Percentiles rank a stretch among this genome's conserved stretches.
Evolutionary conservation across 2,888 invertebrate genomes (phyloP).

Genomic region (Dryobota labecula): DNA sequence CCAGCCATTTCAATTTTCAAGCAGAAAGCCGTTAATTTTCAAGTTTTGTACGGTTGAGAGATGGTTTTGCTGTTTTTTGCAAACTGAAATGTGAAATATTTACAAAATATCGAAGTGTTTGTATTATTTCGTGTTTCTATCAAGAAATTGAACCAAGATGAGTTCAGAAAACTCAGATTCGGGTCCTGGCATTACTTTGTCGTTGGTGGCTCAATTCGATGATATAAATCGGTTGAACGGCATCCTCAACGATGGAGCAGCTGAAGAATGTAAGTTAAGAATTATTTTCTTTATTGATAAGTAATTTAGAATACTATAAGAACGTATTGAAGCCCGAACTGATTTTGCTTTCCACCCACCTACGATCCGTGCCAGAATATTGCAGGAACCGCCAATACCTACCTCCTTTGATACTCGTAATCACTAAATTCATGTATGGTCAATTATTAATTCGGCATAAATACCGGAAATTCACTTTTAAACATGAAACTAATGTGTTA

Average conservation of each 20-base stretch:
- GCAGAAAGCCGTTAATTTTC: conserved; percentile 70
- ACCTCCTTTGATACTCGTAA: not conserved
- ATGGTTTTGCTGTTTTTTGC: conserved; percentile 47
- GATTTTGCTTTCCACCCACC: conserved; percentile 29
- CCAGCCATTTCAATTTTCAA: conserved; percentile 33
- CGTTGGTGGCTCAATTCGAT: conserved; percentile 93
- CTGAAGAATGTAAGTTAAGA: conserved; percentile 92
- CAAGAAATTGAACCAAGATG: conserved; percentile 73
- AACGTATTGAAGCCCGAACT: not conserved
- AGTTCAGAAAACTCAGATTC: conserved; percentile 85
- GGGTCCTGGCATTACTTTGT: conserved; percentile 86
- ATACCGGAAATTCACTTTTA: not conserved
- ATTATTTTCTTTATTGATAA: no score
- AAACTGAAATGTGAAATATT: conserved; percentile 65
- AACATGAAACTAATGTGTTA: not conserved
- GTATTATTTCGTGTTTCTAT: conserved; percentile 53
- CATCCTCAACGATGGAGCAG: conserved; percentile 92
- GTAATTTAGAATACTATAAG: rapidly evolving
- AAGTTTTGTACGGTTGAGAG: conserved; percentile 59
- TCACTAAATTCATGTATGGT: not conserved
- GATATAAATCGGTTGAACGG: conserved; percentile 93
- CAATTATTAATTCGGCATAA: not conserved
- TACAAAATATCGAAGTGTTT: conserved; percentile 28
- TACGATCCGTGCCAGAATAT: conserved; percentile 8
- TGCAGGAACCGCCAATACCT: conserved; percentile 8